Percentiles rank a stretch among this genome's conserved stretches.
phyloP scores from a whole-genome alignment of 1,140 invertebrate species.

The Sycobia sp. region DNA sequence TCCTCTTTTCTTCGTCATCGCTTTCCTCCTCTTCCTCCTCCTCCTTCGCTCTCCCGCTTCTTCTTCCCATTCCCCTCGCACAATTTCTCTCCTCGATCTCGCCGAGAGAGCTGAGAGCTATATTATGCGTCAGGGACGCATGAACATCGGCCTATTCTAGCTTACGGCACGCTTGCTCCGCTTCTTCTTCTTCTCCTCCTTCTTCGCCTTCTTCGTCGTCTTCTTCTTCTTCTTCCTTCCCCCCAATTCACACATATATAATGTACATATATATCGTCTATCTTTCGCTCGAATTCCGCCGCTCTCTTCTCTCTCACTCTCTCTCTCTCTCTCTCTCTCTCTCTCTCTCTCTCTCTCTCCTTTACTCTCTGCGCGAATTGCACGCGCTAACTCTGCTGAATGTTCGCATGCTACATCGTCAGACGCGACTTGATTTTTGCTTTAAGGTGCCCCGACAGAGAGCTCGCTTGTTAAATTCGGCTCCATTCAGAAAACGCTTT shows the following conservation, averaged over 20 bases:
- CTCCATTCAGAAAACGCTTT: too few relatives aligned
- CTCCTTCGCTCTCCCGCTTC: background rate
- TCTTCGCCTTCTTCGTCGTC: background rate
- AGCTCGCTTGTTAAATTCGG: too few relatives aligned
- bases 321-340: too few relatives aligned
- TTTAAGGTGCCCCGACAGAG: too few relatives aligned
- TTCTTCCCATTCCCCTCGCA: background rate
- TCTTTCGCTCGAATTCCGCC: slow-evolving; percentile 14
- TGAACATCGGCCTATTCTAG: slow-evolving; percentile 27
- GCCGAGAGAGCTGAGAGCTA: too few relatives aligned
- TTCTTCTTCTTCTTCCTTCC: background rate
- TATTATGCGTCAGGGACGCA: slow-evolving; percentile 23
- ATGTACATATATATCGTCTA: slow-evolving; percentile 12
- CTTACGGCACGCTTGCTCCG: slow-evolving; percentile 5
- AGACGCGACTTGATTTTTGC: too few relatives aligned
- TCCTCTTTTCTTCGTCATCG: background rate
- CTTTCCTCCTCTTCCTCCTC: background rate
- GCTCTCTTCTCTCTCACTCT: too few relatives aligned
- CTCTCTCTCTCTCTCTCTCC: slow-evolving; percentile 1
- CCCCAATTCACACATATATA: slow-evolving; percentile 8
- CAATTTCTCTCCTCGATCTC: slow-evolving; percentile 6
- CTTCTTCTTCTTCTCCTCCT: slow-evolving; percentile 7
- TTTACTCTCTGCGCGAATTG: too few relatives aligned
- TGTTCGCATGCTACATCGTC: background rate
- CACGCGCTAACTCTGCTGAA: background rate